A percentile compares a stretch with the other conserved stretches of the same genome.
phyloP scores from a whole-genome alignment of 1,140 invertebrate genomes.

The Brachionus sp. region DNA sequence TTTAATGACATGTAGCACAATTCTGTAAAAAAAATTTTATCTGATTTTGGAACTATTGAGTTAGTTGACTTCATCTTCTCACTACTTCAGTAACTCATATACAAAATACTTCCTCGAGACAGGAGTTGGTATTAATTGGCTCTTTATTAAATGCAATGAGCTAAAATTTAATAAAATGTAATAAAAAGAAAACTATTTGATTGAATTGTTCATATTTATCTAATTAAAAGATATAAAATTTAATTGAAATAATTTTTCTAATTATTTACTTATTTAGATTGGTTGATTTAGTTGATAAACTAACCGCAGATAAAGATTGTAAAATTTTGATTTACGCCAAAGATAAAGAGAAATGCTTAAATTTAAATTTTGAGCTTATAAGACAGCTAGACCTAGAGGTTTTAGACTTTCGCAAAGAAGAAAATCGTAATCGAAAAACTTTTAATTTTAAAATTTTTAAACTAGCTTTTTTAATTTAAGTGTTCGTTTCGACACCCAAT shows the following conservation, averaged over 20 bases:
- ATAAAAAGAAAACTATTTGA: no score
- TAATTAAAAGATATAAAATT: no score
- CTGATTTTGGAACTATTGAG: no score
- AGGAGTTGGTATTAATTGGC: no score
- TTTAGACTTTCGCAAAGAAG: slow-evolving; percentile 45
- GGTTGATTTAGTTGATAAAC: slow-evolving; percentile 27
- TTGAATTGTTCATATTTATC: no score
- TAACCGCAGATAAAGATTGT: slow-evolving; percentile 36
- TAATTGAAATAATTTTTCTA: not conserved
- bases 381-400: slow-evolving; percentile 29
- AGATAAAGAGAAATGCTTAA: slow-evolving; percentile 45
- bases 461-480: slow-evolving; percentile 1
- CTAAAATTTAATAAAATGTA: no score
- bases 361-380: slow-evolving; percentile 34
- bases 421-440: not conserved
- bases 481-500: slow-evolving; percentile 26
- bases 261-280: not conserved
- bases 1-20: no score
- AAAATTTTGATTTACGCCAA: slow-evolving; percentile 44
- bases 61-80: no score
- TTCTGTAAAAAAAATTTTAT: no score
- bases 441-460: slow-evolving; percentile 2
- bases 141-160: no score
- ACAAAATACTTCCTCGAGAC: no score
- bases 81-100: no score